These are phyloP conservation scores for Apamea crenata DNA, from an alignment of 2,888 invertebrate genomes.

Conservation along the genomic window DNA sequence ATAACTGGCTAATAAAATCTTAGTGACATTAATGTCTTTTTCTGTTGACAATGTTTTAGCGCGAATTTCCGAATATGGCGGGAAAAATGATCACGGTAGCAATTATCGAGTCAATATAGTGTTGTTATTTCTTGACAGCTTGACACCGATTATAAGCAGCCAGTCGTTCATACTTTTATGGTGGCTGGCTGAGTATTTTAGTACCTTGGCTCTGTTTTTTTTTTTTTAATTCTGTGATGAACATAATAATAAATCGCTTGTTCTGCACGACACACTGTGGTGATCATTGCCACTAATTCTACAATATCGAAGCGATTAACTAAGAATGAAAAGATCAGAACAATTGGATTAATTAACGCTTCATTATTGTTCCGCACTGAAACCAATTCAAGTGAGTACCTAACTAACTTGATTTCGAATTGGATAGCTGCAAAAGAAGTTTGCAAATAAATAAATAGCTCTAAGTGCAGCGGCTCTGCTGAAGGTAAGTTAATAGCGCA, in stretches of 20 bases:
- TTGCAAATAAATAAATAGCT: background rate
- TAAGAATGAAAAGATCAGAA: background rate
- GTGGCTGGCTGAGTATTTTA: constrained; percentile 53
- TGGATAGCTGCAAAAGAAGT: background rate
- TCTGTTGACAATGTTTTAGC: constrained; percentile 59
- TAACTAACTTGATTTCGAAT: too few relatives aligned
- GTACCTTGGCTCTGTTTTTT: constrained; percentile 51
- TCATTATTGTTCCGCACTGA: background rate
- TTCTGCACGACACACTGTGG: too few relatives aligned
- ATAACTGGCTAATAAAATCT: constrained; percentile 46
- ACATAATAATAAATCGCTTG: background rate
- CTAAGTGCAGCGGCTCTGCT: constrained; percentile 2
- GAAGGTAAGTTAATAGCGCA: constrained; percentile 13
- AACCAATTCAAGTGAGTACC: background rate
- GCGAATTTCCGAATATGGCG: constrained; percentile 68
- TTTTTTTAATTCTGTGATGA: constrained; percentile 15
- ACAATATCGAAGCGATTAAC: background rate
- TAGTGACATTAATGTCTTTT: constrained; percentile 58
- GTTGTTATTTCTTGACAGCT: constrained; percentile 61
- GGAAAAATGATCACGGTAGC: constrained; percentile 68
- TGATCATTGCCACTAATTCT: background rate
- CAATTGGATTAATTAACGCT: background rate
- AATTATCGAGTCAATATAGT: constrained; percentile 70
- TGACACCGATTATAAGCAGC: constrained; percentile 61
- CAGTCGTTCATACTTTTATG: constrained; percentile 61